A percentile compares a stretch with the other conserved stretches of the same genome.
Conservation (phyloP, 1,140 invertebrate species). For the Cryptotermes secundus region DNA sequence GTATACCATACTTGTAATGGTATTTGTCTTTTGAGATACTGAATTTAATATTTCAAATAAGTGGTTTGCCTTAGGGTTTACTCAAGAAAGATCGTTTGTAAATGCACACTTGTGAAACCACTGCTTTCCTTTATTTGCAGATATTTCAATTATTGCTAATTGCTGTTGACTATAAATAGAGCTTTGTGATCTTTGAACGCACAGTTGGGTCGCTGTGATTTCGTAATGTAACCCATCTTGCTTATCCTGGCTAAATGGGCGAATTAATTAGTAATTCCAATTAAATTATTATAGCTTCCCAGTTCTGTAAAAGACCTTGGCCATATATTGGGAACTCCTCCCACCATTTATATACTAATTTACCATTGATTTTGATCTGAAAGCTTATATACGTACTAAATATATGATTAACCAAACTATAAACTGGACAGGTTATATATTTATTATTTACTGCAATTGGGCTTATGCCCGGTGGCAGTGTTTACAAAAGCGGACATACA, state of each 20-base stretch:
- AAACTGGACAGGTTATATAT: background rate
- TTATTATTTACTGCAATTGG: too few relatives aligned
- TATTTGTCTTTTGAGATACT: too few relatives aligned
- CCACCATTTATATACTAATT: background rate
- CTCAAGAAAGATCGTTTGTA: too few relatives aligned
- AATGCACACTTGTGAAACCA: too few relatives aligned
- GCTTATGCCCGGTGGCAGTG: too few relatives aligned
- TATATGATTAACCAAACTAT: background rate
- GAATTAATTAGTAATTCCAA: conserved; percentile 5
- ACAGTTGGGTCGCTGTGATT: background rate
- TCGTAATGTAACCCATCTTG: background rate
- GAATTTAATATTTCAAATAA: too few relatives aligned
- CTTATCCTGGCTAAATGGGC: background rate
- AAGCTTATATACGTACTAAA: background rate
- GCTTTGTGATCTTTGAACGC: background rate
- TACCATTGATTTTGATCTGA: background rate
- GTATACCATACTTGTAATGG: too few relatives aligned
- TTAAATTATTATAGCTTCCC: background rate
- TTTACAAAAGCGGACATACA: too few relatives aligned
- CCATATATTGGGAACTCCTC: background rate
- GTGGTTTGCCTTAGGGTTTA: too few relatives aligned
- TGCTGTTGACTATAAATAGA: background rate
- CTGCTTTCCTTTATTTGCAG: too few relatives aligned
- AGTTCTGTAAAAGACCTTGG: background rate
- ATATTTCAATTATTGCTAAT: background rate